Evolutionary conservation across 2,888 invertebrate species (phyloP).

Genomic region (Villa cingulata): DNA sequence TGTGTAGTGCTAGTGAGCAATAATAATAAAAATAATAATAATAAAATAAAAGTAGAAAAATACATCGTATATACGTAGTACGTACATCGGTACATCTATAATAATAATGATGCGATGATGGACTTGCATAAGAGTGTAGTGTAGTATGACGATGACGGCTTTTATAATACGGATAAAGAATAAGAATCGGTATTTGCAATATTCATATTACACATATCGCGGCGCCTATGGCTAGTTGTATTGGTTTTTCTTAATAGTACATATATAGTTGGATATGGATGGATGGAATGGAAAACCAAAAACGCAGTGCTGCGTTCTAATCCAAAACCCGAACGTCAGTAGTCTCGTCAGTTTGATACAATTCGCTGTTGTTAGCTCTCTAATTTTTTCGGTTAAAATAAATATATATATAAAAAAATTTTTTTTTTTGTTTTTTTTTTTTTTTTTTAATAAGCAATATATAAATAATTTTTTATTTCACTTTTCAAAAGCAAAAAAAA

Average conservation of each 20-base stretch:
- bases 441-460: too few species aligned
- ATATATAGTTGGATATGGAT: neutral
- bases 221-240: neutral
- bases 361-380: constrained; percentile 24
- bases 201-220: neutral
- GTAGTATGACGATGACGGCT: too few species aligned
- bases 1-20: too few species aligned
- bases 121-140: too few species aligned
- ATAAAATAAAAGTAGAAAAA: too few species aligned
- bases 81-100: too few species aligned
- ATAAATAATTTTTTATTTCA: neutral
- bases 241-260: neutral
- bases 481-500: too few species aligned
- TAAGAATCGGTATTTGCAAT: neutral
- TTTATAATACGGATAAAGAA: too few species aligned
- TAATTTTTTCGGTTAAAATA: constrained; percentile 18
- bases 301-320: constrained; percentile 18
- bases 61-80: too few species aligned
- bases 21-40: too few species aligned
- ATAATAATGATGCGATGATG: too few species aligned
- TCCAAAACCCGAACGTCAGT: constrained; percentile 19
- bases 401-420: constrained; percentile 12
- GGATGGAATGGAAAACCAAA: constrained; percentile 9
- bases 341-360: constrained; percentile 23
- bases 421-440: neutral